These are phyloP conservation scores for Calliopum simillimum DNA, from an alignment of 2,888 invertebrate genomes.

Conservation along the genomic window DNA sequence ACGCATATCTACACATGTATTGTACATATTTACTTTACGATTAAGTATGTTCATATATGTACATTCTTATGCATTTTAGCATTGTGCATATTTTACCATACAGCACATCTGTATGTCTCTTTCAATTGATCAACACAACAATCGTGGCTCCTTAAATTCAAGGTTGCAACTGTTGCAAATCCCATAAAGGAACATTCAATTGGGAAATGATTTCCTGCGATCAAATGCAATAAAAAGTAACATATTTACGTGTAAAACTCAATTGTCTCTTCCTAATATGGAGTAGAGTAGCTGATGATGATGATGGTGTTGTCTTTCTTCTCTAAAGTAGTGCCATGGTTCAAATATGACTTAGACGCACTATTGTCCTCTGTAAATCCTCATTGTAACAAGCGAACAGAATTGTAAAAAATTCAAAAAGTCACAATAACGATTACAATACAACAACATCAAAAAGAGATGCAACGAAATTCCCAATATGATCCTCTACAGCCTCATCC, in stretches of 20 bases:
- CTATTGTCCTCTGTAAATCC: constrained; percentile 68
- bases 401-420: constrained; percentile 49
- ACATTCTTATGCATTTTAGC: no score
- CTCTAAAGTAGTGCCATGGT: constrained; percentile 25
- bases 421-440: constrained; percentile 16
- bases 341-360: constrained; percentile 60
- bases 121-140: no score
- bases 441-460: constrained; percentile 26
- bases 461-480: constrained; percentile 35
- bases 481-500: constrained; percentile 31
- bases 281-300: constrained; percentile 13
- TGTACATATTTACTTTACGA: no score
- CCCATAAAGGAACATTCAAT: constrained; percentile 22
- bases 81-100: no score
- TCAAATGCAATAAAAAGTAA: neutral
- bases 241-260: neutral
- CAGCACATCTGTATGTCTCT: no score
- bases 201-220: constrained; percentile 23
- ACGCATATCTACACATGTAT: no score
- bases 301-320: neutral
- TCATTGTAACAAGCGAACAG: constrained; percentile 66
- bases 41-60: no score
- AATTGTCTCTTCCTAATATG: constrained; percentile 7
- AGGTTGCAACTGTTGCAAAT: constrained; percentile 46
- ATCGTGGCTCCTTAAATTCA: constrained; percentile 54